Evolutionary conservation across 1,140 invertebrate genomes (phyloP), one percentile per base, ranked within the genome.

Genomic region (Leptinotarsa undecemlineata): DNA sequence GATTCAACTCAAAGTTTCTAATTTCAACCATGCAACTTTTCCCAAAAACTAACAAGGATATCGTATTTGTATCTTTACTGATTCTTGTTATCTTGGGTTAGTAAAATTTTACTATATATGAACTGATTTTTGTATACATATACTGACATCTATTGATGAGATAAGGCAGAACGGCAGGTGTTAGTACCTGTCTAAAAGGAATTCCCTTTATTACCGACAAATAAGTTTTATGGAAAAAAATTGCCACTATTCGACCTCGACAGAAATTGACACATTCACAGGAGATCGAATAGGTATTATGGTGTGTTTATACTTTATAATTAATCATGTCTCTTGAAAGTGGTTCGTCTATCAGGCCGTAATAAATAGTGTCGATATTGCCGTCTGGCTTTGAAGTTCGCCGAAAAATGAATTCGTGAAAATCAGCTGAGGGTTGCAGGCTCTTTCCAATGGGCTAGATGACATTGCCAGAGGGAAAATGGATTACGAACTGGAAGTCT

Each of bases 401-500:
- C 64, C 5, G 17, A 42, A 47, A 74, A 68, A 77, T 63, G 51
- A 76, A 75, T 42, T 64, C 73, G 72, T 63, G 62, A 68, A 61
- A 68, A 42, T 76, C 77, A 71, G 71, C 74, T 75, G 74, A 42
- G 8, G 60, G 60, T 64, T 33, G 63, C 14, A 64, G 20, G 15
- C 17, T 61, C 60, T 33, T 64, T 21, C 23, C 26, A 64, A 62
- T 76, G 74, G 76, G 51, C 69, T 42, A 69, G 70, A 70, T 68
- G 72, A 57, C n/a, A 73, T 48, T 67, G 15, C 20, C 23, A 51
- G 3, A 11, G 73, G 61, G 17, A 51, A 77, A 67, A 85, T 85
- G 84, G 84, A 85, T 79, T 84, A 82, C 72, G 84, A 85, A 81
- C 74, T 85, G 77, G 84, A 85, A 80, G 83, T 85, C 67, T 85